Base-by-base conservation (phyloP, 2,888 invertebrate species). In the Steinernema hermaphroditum region DNA sequence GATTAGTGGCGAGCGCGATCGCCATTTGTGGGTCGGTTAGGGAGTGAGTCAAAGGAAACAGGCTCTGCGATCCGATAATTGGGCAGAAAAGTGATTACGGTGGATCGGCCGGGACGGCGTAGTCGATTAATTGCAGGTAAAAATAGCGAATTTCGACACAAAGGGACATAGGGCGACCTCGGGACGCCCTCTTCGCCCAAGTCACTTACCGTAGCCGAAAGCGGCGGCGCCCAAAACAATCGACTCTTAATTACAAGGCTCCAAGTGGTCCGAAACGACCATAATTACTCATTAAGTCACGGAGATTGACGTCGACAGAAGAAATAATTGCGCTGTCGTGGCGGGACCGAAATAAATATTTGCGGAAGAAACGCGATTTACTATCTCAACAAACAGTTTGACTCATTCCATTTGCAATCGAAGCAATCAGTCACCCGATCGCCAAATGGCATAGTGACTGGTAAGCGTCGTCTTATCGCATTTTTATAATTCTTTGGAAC, bases 201-300 rank as follows among this genome's bases (percentile, higher is more conserved):
- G 37, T 37, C 37, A 12, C n/a, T 19, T 46, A 46, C 46, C 46
- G 46, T 46, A 46, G 46, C 46, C 46, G 46, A 37, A 37, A 37
- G n/a, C n/a, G n/a, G 37, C 6, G 12, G 6, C 37, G 37, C 46
- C n/a, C 8, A 46, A 54, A 54, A 54, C 54, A 54, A 54, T 54
- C 16, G 54, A 54, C 54, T 24, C 54, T 54, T 54, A 54, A 54
- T 54, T 54, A 54, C 54, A 54, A 54, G 54, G 54, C 54, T 54
- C 27, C 54, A 54, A 54, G 54, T 54, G 54, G 54, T 54, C 54
- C 54, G 27, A 54, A 54, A 54, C 54, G 54, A 54, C 54, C 14
- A 54, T 54, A 54, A 54, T 54, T 54, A 54, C 54, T 54, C 54
- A 54, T 54, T 54, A 54, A 54, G 27, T 54, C 54, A 27, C 54